Evolutionary conservation across 2,888 invertebrate species (phyloP).

Genomic region (Dryobotodes eremita): DNA sequence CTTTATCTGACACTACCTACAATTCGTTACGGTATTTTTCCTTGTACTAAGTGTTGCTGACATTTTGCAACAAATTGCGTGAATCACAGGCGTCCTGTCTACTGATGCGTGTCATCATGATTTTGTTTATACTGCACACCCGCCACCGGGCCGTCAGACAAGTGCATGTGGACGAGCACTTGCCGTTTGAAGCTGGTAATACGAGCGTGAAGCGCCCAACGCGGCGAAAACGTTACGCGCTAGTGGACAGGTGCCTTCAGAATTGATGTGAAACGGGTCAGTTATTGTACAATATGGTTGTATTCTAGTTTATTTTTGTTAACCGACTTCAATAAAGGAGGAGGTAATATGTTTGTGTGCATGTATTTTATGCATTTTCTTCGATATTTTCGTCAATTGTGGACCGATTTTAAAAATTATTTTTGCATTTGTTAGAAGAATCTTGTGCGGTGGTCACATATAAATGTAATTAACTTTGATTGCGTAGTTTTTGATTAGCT

Average conservation of each 20-base stretch:
- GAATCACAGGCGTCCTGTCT: constrained; percentile 13
- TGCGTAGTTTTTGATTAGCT: too few species aligned
- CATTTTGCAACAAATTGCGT: neutral
- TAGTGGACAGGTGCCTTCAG: constrained; percentile 34
- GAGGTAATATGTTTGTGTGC: too few species aligned
- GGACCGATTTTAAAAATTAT: too few species aligned
- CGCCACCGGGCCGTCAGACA: neutral
- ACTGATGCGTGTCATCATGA: constrained; percentile 25
- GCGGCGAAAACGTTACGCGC: constrained; percentile 39
- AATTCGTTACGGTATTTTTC: constrained; percentile 25
- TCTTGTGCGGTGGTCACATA: too few species aligned
- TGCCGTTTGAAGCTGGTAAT: constrained; percentile 1
- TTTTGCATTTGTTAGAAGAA: too few species aligned
- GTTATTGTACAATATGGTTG: constrained; percentile 22
- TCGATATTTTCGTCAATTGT: too few species aligned
- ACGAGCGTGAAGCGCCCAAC: constrained; percentile 16
- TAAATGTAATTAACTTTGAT: too few species aligned
- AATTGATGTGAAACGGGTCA: constrained; percentile 27
- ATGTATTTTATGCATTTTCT: too few species aligned
- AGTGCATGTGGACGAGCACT: constrained; percentile 8
- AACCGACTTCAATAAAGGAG: too few species aligned
- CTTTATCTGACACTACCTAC: neutral
- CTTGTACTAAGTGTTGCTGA: constrained; percentile 1
- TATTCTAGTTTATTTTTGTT: neutral
- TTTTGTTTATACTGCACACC: neutral